A percentile compares a stretch with the other conserved stretches of the same genome.
Conservation (phyloP, 2,888 invertebrate species). For the Seira ritae region DNA sequence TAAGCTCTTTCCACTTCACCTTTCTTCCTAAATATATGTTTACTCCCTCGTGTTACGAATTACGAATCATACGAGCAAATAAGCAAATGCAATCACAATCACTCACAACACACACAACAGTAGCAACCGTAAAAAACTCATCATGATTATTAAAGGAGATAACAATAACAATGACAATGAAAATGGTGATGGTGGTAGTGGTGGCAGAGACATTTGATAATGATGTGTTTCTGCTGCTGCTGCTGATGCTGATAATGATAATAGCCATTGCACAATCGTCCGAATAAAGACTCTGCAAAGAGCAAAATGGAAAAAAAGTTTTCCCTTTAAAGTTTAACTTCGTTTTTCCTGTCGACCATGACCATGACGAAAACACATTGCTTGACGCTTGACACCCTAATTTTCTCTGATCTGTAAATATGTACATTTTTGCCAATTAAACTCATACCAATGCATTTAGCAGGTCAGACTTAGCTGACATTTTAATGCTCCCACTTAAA, state of each 20-base stretch:
- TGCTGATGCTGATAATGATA: background rate
- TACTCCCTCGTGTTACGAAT: constrained; percentile 17
- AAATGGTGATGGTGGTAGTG: too few relatives aligned
- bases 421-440: too few relatives aligned
- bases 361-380: too few relatives aligned
- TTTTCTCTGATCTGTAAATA: too few relatives aligned
- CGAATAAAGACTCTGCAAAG: background rate
- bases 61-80: background rate
- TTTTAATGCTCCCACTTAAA: background rate
- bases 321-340: too few relatives aligned
- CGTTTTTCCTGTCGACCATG: too few relatives aligned
- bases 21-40: constrained; percentile 35
- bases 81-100: background rate
- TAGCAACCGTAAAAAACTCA: constrained; percentile 16
- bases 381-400: too few relatives aligned
- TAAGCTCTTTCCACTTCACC: constrained; percentile 61
- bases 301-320: too few relatives aligned
- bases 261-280: background rate
- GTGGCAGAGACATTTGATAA: constrained; percentile 11
- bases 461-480: constrained; percentile 3
- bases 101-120: background rate
- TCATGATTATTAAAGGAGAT: constrained; percentile 12
- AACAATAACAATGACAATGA: constrained; percentile 1
- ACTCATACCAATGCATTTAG: background rate
- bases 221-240: background rate